Evolutionary conservation across 2,888 invertebrate species (phyloP).

Genomic region (Melolontha melolontha): DNA sequence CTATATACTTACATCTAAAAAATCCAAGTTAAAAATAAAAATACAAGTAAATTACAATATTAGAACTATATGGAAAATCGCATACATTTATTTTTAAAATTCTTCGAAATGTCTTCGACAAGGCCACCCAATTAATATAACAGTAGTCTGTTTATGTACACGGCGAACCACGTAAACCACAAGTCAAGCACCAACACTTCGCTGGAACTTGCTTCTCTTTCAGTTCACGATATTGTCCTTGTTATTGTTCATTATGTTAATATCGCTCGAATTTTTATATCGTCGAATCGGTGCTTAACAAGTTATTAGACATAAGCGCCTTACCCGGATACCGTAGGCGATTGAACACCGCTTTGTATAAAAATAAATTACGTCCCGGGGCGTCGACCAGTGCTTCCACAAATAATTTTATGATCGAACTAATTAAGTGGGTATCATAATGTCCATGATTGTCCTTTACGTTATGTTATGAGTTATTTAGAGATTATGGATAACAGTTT

Average conservation of each 20-base stretch:
- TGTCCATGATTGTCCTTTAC: no score
- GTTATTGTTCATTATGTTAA: constrained; percentile 15
- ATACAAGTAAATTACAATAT: no score
- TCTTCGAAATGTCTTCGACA: constrained; percentile 3
- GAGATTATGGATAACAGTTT: no score
- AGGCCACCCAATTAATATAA: neutral
- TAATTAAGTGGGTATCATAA: no score
- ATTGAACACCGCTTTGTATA: neutral
- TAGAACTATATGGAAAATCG: no score
- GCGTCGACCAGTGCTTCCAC: constrained; percentile 2
- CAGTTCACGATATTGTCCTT: constrained; percentile 1
- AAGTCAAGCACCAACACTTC: neutral
- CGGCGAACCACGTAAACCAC: neutral
- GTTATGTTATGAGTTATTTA: no score
- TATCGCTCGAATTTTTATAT: neutral
- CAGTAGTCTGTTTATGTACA: neutral
- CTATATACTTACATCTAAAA: no score
- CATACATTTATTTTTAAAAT: constrained; percentile 4
- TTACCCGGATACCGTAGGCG: constrained; percentile 22
- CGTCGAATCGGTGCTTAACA: neutral
- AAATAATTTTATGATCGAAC: neutral
- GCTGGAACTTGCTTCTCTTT: neutral
- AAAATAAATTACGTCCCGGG: neutral
- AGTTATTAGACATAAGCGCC: neutral
- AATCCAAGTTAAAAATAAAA: no score